Base-by-base conservation (phyloP, 2,113 vertebrate genomes). In the human region DNA sequence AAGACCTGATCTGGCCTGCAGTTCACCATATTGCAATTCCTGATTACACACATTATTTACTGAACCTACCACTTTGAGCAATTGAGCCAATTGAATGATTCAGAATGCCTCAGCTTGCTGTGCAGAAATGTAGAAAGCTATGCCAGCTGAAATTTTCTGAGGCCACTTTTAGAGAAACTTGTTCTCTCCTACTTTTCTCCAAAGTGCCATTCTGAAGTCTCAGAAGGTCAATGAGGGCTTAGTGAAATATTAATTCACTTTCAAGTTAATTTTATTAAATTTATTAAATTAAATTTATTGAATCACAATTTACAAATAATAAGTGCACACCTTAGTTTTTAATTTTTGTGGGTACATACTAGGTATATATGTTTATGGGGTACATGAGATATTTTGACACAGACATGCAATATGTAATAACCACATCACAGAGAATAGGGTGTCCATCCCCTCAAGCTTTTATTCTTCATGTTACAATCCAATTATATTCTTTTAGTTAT, bases 11-110 rank as follows among this genome's bases (percentile, higher is more conserved):
- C 22, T 52, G 14, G 70, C 40, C 32, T 13, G 2, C 70, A 40
- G 72, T 27, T 35, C 73, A 38, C 22, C 18, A 22, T 3, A 8
- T 0, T 1, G 1, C 30, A 22, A 5, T 5, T 79, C 12, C 27
- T n/a, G 73, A 23, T 64, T 23, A 45, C 40, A 40, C 64, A 11
- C 25, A 8, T 61, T 57, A 70, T n/a, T 84, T 40, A 55, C 0
- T 8, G 16, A 66, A 57, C 50, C 43, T 43, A 4, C 25, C n/a
- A 17, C 30, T 35, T 30, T 1, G 64, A 8, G 68, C 89, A 76
- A 4, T 85, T 5, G 38, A 35, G 38, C 30, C 90, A 50, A 40
- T 0, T 27, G 61, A 66, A 59, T 0, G 23, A 66, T 20, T 68
- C 57, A 27, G 57, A 20, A 61, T 2, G 27, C 35, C 75, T 81